Conservation (phyloP, 2,888 invertebrate species). For the Ennomos fuscantarius region DNA sequence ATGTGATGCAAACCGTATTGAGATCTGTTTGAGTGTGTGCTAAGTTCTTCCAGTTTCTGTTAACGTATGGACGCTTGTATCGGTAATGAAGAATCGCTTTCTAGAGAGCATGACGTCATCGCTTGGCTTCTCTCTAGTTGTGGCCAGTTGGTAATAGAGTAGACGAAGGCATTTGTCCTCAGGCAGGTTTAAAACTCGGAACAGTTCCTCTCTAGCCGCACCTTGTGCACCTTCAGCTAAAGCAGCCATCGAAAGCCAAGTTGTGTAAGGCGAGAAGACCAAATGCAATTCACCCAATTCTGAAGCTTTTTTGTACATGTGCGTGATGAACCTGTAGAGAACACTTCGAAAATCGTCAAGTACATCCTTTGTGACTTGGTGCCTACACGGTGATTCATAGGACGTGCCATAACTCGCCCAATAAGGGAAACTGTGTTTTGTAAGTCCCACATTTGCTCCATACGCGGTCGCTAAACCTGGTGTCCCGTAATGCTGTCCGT, state of each 20-base stretch:
- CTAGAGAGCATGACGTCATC: conserved; percentile 35
- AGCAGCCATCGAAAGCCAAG: conserved; percentile 52
- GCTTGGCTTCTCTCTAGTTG: conserved; percentile 14
- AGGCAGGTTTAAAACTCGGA: conserved; percentile 40
- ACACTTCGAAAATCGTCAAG: conserved; percentile 7
- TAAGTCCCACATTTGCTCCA: background rate
- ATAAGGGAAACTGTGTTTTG: background rate
- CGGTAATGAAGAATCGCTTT: conserved; percentile 39
- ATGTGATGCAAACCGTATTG: conserved; percentile 31
- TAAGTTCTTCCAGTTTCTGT: conserved; percentile 37
- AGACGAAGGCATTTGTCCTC: conserved; percentile 38
- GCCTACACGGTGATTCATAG: conserved; percentile 16
- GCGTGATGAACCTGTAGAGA: conserved; percentile 3
- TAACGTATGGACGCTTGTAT: conserved; percentile 37
- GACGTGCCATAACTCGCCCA: conserved; percentile 1
- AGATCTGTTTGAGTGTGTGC: conserved; percentile 32
- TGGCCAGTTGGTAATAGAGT: conserved; percentile 38
- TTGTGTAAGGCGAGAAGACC: conserved; percentile 43
- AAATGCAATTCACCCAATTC: conserved; percentile 39
- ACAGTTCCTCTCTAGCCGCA: conserved; percentile 33
- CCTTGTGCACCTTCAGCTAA: conserved; percentile 40
- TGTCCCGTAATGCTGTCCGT: background rate
- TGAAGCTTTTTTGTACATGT: conserved; percentile 9
- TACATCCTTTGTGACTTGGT: conserved; percentile 11
- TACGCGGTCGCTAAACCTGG: background rate